Base-by-base conservation (phyloP, 2,888 invertebrate species). In the Sarcophaga caerulescens region DNA sequence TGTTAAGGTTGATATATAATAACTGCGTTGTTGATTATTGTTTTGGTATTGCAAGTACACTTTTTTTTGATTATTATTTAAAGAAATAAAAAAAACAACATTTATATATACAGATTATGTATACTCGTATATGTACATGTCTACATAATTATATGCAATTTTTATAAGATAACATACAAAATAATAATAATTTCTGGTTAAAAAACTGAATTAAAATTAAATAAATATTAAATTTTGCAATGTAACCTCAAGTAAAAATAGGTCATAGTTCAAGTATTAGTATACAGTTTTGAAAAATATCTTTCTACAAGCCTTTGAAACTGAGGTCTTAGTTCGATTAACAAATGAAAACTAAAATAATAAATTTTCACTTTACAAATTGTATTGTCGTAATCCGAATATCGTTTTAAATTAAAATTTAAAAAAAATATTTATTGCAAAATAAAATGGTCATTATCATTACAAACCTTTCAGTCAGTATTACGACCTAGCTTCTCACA, bases 111-210 rank as follows among this genome's bases (percentile, higher is more conserved):
- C 35, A 35, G 6, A 35, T 1, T 25, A 23, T 23, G 23, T 25
- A 25, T 25, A n/a, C n/a, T n/a, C n/a, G 25, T 25, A 25, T 0
- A 3, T 25, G 8, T 35, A 35, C 35, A 35, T 35, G 10, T 66
- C 44, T 60, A 21, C 21, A 60, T 62, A 75, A 78, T 75, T 35
- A 52, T 70, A 59, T 63, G 65, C 62, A 81, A 69, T 81, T 23
- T 81, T 57, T 52, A 57, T 63, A 62, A 63, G 62, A 21, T n/a
- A 44, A 63, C 52, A n/a, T 69, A 59, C 44, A 63, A 69, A 75
- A 59, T 63, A 69, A 69, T 69, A 69, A 12, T 63, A 62, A 74
- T 57, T 66, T 23, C 12, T 17, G 4, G 1, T 3, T 14, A 14
- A 12, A 52, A 52, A 52, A 52, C 1, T 5, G 45, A 74, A 25